A percentile compares a stretch with the other conserved stretches of the same genome.
These are phyloP conservation scores for Scaptomyza tumidula DNA, from an alignment of 2,888 invertebrate species.

Conservation along the genomic window DNA sequence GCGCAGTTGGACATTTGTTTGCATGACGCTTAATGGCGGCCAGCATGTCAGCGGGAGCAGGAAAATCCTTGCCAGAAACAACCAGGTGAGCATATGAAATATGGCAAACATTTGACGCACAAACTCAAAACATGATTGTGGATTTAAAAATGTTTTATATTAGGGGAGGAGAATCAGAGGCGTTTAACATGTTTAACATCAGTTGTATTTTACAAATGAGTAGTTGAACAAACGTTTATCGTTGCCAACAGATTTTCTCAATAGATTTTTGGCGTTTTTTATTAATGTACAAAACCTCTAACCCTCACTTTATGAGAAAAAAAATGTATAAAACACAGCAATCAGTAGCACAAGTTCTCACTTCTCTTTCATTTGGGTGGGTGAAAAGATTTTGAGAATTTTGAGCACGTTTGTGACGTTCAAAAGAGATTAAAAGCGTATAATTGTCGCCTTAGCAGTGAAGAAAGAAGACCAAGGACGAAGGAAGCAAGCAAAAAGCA, in stretches of 20 bases:
- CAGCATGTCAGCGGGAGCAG: background rate
- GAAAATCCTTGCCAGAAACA: conserved; percentile 26
- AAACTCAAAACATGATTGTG: conserved; percentile 43
- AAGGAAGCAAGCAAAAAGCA: conserved; percentile 12
- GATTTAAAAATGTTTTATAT: background rate
- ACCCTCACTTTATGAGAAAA: background rate
- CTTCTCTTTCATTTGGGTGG: conserved; percentile 28
- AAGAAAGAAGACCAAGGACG: conserved; percentile 4
- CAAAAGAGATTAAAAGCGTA: conserved; percentile 81
- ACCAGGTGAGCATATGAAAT: conserved; percentile 63
- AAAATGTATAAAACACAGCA: conserved; percentile 19
- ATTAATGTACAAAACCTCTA: background rate
- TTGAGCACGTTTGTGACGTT: conserved; percentile 80
- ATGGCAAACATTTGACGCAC: conserved; percentile 64
- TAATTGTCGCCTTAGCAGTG: conserved; percentile 77
- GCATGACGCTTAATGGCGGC: conserved; percentile 51
- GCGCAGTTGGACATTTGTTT: conserved; percentile 72
- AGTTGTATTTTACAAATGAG: background rate
- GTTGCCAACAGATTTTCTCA: conserved; percentile 19
- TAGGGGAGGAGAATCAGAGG: background rate
- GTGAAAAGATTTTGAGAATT: conserved; percentile 73
- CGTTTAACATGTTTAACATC: background rate
- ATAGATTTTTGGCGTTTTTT: conserved; percentile 37
- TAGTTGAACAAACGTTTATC: conserved; percentile 9
- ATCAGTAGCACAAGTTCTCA: conserved; percentile 49